Evolutionary conservation across 2,113 vertebrate genomes (phyloP).

Genomic region (Grallaria varia): DNA sequence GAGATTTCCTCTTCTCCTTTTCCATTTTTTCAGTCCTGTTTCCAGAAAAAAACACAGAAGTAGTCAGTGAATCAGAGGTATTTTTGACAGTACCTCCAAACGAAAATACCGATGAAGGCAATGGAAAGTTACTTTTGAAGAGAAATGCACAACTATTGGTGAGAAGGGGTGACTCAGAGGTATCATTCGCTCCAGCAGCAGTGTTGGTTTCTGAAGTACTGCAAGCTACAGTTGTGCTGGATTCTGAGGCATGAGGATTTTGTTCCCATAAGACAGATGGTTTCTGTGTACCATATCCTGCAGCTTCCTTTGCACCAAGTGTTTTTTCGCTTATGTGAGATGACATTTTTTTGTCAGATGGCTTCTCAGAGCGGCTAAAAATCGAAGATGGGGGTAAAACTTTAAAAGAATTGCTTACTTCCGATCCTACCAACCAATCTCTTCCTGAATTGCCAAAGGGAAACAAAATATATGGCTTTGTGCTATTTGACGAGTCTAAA

Average conservation of each 20-base stretch:
- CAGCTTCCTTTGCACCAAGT: not conserved
- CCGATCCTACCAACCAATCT: not conserved
- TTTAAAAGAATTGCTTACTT: not conserved
- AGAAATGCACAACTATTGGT: not conserved
- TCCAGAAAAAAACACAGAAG: not conserved
- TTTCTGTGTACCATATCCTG: not conserved
- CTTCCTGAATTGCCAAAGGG: not conserved
- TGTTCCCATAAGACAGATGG: not conserved
- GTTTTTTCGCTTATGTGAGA: not conserved
- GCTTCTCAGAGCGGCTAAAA: not conserved
- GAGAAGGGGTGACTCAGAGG: not conserved
- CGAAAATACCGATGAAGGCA: slow-evolving; percentile 10
- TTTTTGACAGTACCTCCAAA: slow-evolving; percentile 1
- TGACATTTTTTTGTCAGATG: not conserved
- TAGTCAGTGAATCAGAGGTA: not conserved
- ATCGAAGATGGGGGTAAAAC: not conserved
- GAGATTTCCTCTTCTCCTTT: not conserved
- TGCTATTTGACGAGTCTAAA: not conserved
- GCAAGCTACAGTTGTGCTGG: not conserved
- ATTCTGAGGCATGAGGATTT: not conserved
- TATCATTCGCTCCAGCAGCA: not conserved
- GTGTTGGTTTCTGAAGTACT: not conserved
- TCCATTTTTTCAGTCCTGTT: not conserved
- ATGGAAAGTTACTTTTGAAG: not conserved
- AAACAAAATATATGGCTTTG: not conserved